Percentiles rank a stretch among this genome's conserved stretches.
These are phyloP conservation scores for Leistus spinibarbis DNA, from an alignment of 2,888 invertebrate genomes.

Conservation along the genomic window DNA sequence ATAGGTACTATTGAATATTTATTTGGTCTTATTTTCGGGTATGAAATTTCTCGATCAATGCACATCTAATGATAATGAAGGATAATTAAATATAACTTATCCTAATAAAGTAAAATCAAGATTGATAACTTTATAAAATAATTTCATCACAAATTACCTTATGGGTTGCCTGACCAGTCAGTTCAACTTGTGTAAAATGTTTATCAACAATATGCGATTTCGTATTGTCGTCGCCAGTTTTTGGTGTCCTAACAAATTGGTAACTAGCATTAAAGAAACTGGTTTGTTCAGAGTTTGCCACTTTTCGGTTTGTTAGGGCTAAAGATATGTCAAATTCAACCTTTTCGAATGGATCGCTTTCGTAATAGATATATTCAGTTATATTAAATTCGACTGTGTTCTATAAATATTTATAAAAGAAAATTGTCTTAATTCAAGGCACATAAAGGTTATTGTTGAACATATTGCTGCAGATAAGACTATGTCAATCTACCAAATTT, in stretches of 20 bases:
- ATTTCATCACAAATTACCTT: not conserved
- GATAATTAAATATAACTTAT: not conserved
- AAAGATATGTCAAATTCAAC: not conserved
- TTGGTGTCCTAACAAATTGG: not conserved
- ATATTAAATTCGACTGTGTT: not conserved
- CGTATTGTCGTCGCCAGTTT: not conserved
- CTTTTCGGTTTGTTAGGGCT: not conserved
- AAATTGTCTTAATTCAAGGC: no score
- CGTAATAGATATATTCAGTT: not conserved
- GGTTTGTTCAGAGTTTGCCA: not conserved
- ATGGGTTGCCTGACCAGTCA: not conserved
- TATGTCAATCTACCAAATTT: no score
- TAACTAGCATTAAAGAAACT: not conserved
- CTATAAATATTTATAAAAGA: not conserved
- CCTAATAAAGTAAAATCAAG: not conserved
- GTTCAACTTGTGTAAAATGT: not conserved
- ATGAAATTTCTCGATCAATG: slow-evolving; percentile 7
- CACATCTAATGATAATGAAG: not conserved
- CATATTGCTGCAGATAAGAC: no score
- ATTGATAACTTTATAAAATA: no score
- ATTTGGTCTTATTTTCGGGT: slow-evolving; percentile 11
- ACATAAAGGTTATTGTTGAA: no score
- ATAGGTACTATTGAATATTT: slow-evolving; percentile 19
- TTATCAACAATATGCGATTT: not conserved
- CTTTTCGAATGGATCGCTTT: not conserved